A percentile compares a stretch with the other conserved stretches of the same genome.
Evolutionary conservation across 2,888 invertebrate genomes (phyloP).

Genomic region (Empis stercorea): DNA sequence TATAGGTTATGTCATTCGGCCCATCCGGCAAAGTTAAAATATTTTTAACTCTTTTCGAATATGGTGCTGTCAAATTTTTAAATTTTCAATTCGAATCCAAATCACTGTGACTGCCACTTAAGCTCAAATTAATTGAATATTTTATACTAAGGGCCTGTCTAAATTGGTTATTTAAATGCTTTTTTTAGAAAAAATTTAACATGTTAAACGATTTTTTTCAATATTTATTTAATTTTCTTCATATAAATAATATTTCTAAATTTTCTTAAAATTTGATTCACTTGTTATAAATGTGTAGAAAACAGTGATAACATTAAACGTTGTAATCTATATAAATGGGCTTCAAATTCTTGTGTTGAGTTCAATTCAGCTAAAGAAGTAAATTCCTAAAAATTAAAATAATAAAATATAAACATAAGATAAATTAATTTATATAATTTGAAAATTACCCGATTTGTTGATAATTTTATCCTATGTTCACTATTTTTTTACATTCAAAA

Average conservation of each 20-base stretch:
- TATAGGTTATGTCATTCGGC: too few relatives aligned
- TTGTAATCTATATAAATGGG: slow-evolving; percentile 54
- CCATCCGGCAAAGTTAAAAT: too few relatives aligned
- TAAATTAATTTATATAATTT: too few relatives aligned
- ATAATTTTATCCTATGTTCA: too few relatives aligned
- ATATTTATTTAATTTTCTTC: slow-evolving; percentile 14
- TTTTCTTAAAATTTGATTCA: slow-evolving; percentile 29
- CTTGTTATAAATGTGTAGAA: slow-evolving; percentile 51
- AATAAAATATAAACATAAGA: neutral
- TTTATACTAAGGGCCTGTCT: too few relatives aligned
- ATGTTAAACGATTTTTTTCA: slow-evolving; percentile 28
- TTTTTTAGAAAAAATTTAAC: slow-evolving; percentile 45
- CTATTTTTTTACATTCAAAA: too few relatives aligned
- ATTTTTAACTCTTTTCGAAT: too few relatives aligned
- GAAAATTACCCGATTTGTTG: slow-evolving; percentile 41
- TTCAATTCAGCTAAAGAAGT: slow-evolving; percentile 24
- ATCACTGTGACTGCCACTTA: too few relatives aligned
- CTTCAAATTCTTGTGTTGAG: slow-evolving; percentile 40
- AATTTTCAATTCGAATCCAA: too few relatives aligned
- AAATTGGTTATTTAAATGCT: slow-evolving; percentile 60
- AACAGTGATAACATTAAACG: slow-evolving; percentile 62
- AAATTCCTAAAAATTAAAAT: slow-evolving; percentile 25
- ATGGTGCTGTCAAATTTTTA: too few relatives aligned
- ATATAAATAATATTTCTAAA: slow-evolving; percentile 20
- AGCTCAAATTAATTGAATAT: too few relatives aligned